These are phyloP conservation scores for Rhinogobius similis DNA, from an alignment of 2,113 vertebrate species.

Conservation along the genomic window DNA sequence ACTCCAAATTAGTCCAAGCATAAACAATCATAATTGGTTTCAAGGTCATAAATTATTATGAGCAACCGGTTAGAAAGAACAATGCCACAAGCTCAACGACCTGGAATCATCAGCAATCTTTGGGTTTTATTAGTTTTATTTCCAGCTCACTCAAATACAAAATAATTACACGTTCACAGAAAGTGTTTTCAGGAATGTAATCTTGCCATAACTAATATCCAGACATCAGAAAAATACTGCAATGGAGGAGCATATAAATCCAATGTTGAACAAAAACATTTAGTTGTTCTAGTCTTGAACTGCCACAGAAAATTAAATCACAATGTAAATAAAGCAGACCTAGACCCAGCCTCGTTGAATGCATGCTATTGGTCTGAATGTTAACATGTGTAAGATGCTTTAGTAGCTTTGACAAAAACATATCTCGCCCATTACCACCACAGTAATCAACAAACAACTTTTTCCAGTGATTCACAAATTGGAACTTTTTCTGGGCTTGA, in stretches of 20 bases:
- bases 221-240: not conserved
- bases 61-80: slow-evolving; percentile 50
- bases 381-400: no score
- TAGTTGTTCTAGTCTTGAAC: not conserved
- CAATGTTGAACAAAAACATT: not conserved
- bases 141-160: slow-evolving; percentile 16
- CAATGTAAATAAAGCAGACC: no score
- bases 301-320: not conserved
- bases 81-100: slow-evolving; percentile 62
- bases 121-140: slow-evolving; percentile 21
- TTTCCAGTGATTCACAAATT: no score
- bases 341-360: no score
- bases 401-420: not conserved
- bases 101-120: slow-evolving; percentile 54
- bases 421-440: not conserved
- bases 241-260: no score
- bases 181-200: not conserved
- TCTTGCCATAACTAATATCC: not conserved
- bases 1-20: slow-evolving; percentile 64
- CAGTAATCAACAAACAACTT: no score
- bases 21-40: slow-evolving; percentile 71
- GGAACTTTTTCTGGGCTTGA: not conserved
- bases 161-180: slow-evolving; percentile 25
- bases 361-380: no score
- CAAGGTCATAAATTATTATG: slow-evolving; percentile 72